phyloP scores from a whole-genome alignment of 2,113 vertebrate species.

The Lampris megalopsis region DNA sequence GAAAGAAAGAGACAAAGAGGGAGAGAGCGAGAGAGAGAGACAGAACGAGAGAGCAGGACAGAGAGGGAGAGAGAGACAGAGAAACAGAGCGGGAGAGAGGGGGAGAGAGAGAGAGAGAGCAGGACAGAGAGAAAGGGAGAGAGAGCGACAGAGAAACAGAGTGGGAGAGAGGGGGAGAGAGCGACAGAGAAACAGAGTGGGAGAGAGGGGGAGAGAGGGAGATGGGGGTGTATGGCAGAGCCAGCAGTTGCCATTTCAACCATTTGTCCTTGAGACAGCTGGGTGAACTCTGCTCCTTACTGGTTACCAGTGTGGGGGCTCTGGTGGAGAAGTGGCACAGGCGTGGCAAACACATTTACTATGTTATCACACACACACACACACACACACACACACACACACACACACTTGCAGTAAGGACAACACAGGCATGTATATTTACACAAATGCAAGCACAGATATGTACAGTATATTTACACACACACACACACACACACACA shows the following conservation, averaged over 20 bases:
- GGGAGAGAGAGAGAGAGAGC: no score
- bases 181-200: no score
- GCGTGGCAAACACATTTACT: conserved; percentile 1
- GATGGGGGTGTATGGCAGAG: conserved; percentile 15
- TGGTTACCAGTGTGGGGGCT: conserved; percentile 69
- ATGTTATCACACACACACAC: background rate
- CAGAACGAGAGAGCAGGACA: no score
- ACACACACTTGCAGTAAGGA: background rate
- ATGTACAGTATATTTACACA: background rate
- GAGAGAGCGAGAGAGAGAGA: no score
- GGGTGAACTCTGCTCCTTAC: conserved; percentile 67
- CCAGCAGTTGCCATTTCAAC: conserved; percentile 78
- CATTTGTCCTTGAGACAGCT: conserved; percentile 84
- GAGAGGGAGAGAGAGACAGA: no score
- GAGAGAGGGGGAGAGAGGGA: background rate
- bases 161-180: no score
- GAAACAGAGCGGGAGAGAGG: no score
- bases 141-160: no score
- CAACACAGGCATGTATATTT: background rate
- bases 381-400: background rate
- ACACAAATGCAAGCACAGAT: no score
- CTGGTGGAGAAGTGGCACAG: conserved; percentile 25
- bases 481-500: no score
- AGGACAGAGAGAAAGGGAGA: no score
- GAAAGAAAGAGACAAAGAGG: no score